These are phyloP conservation scores for Latrodectus geometricus DNA, from an alignment of 1,140 invertebrate genomes.

Conservation along the genomic window DNA sequence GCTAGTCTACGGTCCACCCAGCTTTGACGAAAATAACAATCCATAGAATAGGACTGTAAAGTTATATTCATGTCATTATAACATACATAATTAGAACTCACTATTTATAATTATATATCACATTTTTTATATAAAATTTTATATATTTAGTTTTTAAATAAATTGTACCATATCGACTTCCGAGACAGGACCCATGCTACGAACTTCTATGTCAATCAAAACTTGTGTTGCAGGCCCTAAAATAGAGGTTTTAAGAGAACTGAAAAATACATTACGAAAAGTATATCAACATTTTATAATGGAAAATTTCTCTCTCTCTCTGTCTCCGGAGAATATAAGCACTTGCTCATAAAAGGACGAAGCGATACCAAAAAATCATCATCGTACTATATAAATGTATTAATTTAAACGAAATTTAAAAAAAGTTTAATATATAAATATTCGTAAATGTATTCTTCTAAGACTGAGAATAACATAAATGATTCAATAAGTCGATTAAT, in stretches of 20 bases:
- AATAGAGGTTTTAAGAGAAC: constrained; percentile 64
- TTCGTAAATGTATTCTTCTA: too few relatives aligned
- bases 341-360: neutral
- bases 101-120: too few relatives aligned
- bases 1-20: constrained; percentile 86
- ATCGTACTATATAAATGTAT: too few relatives aligned
- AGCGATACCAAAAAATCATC: too few relatives aligned
- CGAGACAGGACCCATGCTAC: constrained; percentile 94
- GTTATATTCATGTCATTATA: neutral
- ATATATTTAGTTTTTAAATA: neutral
- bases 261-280: neutral
- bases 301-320: neutral
- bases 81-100: too few relatives aligned
- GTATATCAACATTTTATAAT: neutral
- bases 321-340: neutral
- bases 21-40: constrained; percentile 93
- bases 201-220: constrained; percentile 89
- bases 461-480: too few relatives aligned
- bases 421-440: too few relatives aligned
- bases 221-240: constrained; percentile 86
- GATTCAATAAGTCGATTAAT: too few relatives aligned
- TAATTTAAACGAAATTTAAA: too few relatives aligned
- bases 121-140: too few relatives aligned
- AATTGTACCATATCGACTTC: constrained; percentile 90
- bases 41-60: constrained; percentile 91